These are phyloP conservation scores for Sebastes itinus DNA, from an alignment of 2,797 vertebrate genomes.

Conservation along the genomic window DNA sequence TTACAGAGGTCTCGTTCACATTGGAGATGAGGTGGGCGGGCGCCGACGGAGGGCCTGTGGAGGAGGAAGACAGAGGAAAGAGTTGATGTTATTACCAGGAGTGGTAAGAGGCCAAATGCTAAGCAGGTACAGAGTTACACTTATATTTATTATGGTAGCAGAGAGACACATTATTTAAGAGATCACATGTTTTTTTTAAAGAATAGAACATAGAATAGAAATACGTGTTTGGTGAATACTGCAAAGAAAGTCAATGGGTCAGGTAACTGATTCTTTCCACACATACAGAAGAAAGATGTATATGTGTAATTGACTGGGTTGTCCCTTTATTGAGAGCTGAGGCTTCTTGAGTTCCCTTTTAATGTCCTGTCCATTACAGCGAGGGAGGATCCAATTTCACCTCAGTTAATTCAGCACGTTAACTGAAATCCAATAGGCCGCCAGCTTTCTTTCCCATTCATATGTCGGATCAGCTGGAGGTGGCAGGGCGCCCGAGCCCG, in stretches of 20 bases:
- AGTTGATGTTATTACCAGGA: conserved; percentile 62
- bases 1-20: conserved; percentile 97
- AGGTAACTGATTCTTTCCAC: conserved; percentile 21
- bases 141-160: conserved; percentile 3
- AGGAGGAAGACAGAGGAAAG: neutral
- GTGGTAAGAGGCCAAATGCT: neutral
- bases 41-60: conserved; percentile 90
- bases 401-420: conserved; percentile 64
- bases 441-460: conserved; percentile 61
- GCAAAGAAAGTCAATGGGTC: neutral
- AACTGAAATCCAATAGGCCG: conserved; percentile 68
- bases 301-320: conserved; percentile 53
- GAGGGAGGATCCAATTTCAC: conserved; percentile 61
- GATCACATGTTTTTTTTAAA: neutral
- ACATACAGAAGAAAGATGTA: conserved; percentile 14
- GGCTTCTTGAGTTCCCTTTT: conserved; percentile 64
- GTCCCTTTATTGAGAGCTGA: conserved; percentile 38
- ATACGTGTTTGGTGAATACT: neutral
- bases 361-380: conserved; percentile 61
- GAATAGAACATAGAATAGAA: no score
- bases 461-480: conserved; percentile 49
- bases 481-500: conserved; percentile 25
- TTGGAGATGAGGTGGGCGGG: conserved; percentile 96
- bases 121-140: neutral
- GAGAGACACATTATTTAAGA: neutral